Percentiles rank a stretch among this genome's conserved stretches.
phyloP scores from a whole-genome alignment of 2,888 invertebrate species.

The Strigamia crassipes region DNA sequence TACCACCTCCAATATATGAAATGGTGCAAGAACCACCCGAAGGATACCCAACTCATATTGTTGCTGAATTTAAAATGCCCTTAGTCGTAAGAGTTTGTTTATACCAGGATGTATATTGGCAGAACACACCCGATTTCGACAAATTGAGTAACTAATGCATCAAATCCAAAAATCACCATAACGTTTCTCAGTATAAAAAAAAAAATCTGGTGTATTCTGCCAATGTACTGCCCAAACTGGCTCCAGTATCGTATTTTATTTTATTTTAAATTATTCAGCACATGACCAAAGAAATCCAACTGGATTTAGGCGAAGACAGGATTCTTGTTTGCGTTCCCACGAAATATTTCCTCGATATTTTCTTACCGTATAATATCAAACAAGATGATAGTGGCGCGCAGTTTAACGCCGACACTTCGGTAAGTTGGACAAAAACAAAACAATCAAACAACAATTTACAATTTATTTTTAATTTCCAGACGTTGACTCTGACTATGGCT shows the following conservation, averaged over 20 bases:
- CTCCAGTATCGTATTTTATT: no score
- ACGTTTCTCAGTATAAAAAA: no score
- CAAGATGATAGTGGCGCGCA: slow-evolving; percentile 59
- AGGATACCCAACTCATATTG: slow-evolving; percentile 23
- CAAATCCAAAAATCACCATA: no score
- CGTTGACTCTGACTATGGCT: slow-evolving; percentile 6
- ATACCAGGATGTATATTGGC: no score
- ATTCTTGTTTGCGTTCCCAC: slow-evolving; percentile 58
- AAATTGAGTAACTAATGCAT: no score
- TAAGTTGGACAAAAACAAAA: slow-evolving; percentile 49
- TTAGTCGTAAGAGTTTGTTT: slow-evolving; percentile 24
- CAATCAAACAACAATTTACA: background rate
- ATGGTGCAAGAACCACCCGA: slow-evolving; percentile 38
- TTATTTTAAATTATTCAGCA: slow-evolving; percentile 54
- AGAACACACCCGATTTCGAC: no score
- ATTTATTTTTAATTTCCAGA: slow-evolving; percentile 14
- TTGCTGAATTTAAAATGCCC: slow-evolving; percentile 48
- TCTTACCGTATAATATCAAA: slow-evolving; percentile 57
- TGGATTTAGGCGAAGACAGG: slow-evolving; percentile 59
- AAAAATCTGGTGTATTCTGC: no score
- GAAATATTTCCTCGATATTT: slow-evolving; percentile 59
- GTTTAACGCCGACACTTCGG: slow-evolving; percentile 57
- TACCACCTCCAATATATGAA: slow-evolving; percentile 35
- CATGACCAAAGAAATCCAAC: slow-evolving; percentile 55
- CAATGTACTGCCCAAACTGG: no score